These are phyloP conservation scores for Hypomecis atomaria DNA, from an alignment of 2,888 invertebrate species.

Conservation along the genomic window DNA sequence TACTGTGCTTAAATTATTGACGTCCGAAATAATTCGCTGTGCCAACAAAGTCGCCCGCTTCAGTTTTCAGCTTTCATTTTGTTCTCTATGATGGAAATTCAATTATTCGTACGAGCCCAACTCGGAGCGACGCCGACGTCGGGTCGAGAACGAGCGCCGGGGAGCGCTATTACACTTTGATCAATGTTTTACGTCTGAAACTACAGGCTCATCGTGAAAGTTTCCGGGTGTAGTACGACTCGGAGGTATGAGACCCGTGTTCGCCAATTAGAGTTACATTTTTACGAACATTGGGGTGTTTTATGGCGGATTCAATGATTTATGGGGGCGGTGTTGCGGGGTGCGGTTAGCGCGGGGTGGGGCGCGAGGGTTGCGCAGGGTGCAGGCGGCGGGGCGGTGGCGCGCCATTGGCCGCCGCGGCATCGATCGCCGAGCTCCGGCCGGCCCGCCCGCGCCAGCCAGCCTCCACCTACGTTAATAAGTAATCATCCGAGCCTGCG, in stretches of 20 bases:
- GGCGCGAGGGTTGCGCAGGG: slow-evolving; percentile 75
- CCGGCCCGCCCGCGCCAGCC: slow-evolving; percentile 81
- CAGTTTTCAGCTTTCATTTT: slow-evolving; percentile 83
- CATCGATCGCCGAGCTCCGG: slow-evolving; percentile 82
- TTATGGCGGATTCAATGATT: slow-evolving; percentile 84
- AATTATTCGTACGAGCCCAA: slow-evolving; percentile 80
- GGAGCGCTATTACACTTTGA: slow-evolving; percentile 73
- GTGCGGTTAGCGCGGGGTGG: slow-evolving; percentile 64
- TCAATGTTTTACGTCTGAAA: slow-evolving; percentile 75
- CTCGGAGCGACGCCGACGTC: slow-evolving; percentile 44
- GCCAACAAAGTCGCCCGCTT: slow-evolving; percentile 80
- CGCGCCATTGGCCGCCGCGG: slow-evolving; percentile 82
- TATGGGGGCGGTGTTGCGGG: slow-evolving; percentile 81
- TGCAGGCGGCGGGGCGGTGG: slow-evolving; percentile 71
- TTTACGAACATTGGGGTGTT: slow-evolving; percentile 83
- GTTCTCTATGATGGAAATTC: slow-evolving; percentile 83
- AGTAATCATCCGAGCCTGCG: slow-evolving; percentile 84
- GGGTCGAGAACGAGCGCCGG: slow-evolving; percentile 64
- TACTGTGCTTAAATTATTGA: slow-evolving; percentile 76
- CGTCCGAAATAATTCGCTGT: slow-evolving; percentile 79
- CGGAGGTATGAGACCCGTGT: slow-evolving; percentile 75
- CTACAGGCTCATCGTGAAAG: slow-evolving; percentile 59
- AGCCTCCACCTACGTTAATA: slow-evolving; percentile 85
- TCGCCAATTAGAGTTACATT: slow-evolving; percentile 83
- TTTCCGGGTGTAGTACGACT: slow-evolving; percentile 68